phyloP scores from a whole-genome alignment of 2,888 invertebrate species.

The Iselma pallidipennis region DNA sequence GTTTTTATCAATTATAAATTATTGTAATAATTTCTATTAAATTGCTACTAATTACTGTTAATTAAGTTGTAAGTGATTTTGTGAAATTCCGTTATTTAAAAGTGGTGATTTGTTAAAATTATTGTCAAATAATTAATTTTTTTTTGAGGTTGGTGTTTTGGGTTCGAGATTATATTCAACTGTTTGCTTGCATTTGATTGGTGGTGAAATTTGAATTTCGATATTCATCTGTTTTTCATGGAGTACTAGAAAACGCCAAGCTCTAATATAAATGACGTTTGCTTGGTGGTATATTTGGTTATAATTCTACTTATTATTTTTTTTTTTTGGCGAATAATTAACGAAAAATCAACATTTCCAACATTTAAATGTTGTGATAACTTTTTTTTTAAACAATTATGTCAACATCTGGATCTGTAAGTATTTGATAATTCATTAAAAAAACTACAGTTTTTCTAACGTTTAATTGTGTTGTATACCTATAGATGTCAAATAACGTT shows the following conservation, averaged over 20 bases:
- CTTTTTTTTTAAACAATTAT: slow-evolving; percentile 13
- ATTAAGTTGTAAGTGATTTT: neutral
- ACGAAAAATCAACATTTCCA: neutral
- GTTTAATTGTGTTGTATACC: neutral
- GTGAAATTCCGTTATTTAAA: neutral
- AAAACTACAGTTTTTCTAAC: neutral
- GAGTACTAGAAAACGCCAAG: slow-evolving; percentile 34
- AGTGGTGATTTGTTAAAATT: neutral
- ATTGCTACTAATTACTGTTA: neutral
- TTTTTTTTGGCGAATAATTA: slow-evolving; percentile 12
- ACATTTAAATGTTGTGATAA: neutral
- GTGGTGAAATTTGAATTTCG: slow-evolving; percentile 43
- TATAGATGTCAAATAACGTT: slow-evolving; percentile 79
- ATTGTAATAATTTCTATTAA: neutral
- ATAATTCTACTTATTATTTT: slow-evolving; percentile 5
- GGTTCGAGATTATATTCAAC: slow-evolving; percentile 12
- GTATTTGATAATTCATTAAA: slow-evolving; percentile 12
- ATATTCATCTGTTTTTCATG: slow-evolving; percentile 35
- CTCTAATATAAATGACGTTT: slow-evolving; percentile 36
- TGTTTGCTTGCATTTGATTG: slow-evolving; percentile 35
- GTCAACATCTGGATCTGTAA: slow-evolving; percentile 38
- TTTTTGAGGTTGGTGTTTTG: neutral
- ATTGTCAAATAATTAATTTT: neutral
- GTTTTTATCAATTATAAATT: neutral
- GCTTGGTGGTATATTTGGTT: slow-evolving; percentile 28